phyloP scores from a whole-genome alignment of 2,797 vertebrate genomes.

The Potorous gilbertii region DNA sequence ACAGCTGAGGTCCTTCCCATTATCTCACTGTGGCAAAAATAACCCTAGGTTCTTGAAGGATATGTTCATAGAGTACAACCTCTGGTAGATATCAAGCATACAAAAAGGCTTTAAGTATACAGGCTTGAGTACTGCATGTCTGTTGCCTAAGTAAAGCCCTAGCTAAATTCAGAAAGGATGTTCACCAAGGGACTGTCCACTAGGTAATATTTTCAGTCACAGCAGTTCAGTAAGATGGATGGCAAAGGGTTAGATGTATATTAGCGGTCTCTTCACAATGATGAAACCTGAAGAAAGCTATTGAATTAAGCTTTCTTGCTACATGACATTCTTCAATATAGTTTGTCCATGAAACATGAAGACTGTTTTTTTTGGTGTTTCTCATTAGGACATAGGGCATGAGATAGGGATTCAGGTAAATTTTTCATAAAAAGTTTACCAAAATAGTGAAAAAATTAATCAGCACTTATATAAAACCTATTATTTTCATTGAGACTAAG shows the following conservation, averaged over 20 bases:
- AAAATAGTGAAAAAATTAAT: background rate
- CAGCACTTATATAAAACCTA: background rate
- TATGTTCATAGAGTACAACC: background rate
- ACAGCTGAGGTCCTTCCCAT: background rate
- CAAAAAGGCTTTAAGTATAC: background rate
- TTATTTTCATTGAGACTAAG: background rate
- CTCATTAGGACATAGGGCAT: conserved; percentile 22
- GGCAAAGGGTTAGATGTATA: background rate
- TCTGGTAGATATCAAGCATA: background rate
- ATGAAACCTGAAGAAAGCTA: background rate
- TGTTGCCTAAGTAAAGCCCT: background rate
- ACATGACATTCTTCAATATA: conserved; percentile 9
- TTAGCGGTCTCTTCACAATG: background rate
- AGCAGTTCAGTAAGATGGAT: background rate
- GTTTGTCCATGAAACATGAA: conserved; percentile 37
- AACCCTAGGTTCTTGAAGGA: background rate
- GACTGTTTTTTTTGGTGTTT: conserved; percentile 26
- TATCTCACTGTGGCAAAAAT: background rate
- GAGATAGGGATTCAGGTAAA: background rate
- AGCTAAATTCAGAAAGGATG: background rate
- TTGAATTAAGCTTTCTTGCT: background rate
- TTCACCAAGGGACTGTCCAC: background rate
- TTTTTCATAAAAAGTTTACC: conserved; percentile 31
- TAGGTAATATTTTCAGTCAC: background rate
- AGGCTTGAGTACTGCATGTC: background rate